Percentiles rank a stretch among this genome's conserved stretches.
Conservation (phyloP, 2,888 invertebrate genomes). For the Conops quadrifasciatus region DNA sequence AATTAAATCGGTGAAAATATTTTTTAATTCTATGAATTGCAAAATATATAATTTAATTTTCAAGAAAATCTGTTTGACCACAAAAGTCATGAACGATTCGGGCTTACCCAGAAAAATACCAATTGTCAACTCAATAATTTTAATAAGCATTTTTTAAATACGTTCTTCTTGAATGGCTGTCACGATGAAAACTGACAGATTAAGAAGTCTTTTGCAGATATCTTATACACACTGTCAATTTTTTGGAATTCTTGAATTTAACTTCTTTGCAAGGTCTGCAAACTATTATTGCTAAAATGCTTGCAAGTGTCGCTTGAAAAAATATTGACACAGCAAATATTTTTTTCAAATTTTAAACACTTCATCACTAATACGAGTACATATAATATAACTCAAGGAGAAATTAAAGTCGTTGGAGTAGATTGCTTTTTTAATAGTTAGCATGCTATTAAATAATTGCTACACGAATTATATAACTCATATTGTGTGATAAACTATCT, state of each 20-base stretch:
- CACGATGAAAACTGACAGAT: background rate
- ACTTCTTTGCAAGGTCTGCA: no score
- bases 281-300: no score
- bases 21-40: background rate
- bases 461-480: no score
- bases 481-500: no score
- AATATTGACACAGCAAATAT: no score
- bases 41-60: background rate
- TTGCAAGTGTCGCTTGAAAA: no score
- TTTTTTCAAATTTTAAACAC: no score
- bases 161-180: background rate
- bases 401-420: background rate
- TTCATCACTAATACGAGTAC: background rate
- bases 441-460: no score
- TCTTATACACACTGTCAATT: background rate
- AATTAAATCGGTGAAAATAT: background rate
- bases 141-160: background rate
- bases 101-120: background rate
- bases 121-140: slow-evolving; percentile 1
- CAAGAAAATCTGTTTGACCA: background rate
- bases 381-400: background rate
- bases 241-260: no score
- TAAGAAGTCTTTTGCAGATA: background rate
- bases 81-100: background rate
- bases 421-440: no score